phyloP scores from a whole-genome alignment of 2,113 vertebrate species.

The Sorex fumeus region DNA sequence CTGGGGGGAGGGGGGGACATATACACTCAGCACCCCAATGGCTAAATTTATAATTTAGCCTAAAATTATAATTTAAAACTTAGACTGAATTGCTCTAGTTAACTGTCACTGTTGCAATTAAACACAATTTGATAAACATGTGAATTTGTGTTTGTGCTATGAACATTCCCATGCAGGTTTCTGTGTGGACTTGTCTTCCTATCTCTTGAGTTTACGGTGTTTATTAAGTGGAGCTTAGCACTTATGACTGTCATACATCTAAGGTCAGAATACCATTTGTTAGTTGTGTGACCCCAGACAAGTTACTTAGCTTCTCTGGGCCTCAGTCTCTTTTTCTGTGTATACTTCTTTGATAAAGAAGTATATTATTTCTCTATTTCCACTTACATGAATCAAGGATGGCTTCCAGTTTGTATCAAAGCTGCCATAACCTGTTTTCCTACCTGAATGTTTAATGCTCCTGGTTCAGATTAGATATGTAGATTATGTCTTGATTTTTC shows the following conservation, averaged over 20 bases:
- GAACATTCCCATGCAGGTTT: background rate
- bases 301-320: background rate
- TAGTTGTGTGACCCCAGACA: background rate
- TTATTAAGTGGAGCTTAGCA: background rate
- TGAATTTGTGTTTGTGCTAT: background rate
- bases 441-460: background rate
- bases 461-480: background rate
- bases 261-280: background rate
- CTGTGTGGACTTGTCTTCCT: background rate
- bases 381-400: background rate
- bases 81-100: background rate
- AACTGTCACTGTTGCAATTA: background rate
- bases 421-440: background rate
- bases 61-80: background rate
- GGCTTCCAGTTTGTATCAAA: background rate
- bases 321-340: background rate
- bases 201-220: background rate
- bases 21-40: background rate
- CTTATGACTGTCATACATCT: too few relatives aligned
- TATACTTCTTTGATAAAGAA: background rate
- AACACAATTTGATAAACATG: background rate
- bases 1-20: background rate
- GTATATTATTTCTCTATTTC: background rate
- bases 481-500: background rate
- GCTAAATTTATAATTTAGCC: background rate